phyloP scores from a whole-genome alignment of 2,888 invertebrate species.

The Tachina fera region DNA sequence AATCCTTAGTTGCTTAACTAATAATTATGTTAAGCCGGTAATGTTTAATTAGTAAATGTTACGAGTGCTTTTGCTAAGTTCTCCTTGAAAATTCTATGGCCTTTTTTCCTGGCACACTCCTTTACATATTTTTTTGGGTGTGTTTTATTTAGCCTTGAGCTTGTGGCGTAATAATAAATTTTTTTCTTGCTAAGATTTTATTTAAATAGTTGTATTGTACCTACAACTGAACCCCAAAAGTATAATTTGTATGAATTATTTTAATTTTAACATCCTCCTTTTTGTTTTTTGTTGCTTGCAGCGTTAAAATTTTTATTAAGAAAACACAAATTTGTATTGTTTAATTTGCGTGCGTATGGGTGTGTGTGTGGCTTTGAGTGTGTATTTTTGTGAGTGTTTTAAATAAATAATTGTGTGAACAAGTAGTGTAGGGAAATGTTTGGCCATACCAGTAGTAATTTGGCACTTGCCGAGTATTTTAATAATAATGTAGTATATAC shows the following conservation, averaged over 20 bases:
- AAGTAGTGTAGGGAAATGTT: not conserved
- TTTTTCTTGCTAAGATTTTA: slow-evolving; percentile 31
- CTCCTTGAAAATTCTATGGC: not conserved
- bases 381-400: not conserved
- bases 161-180: slow-evolving; percentile 13
- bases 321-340: not conserved
- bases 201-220: slow-evolving; percentile 21
- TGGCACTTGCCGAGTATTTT: not conserved
- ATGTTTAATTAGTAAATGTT: not conserved
- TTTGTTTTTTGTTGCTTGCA: slow-evolving; percentile 32
- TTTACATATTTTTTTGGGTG: not conserved
- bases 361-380: not conserved
- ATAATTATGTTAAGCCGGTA: not conserved
- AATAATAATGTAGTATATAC: not conserved
- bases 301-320: slow-evolving; percentile 24
- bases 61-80: not conserved
- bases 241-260: slow-evolving; percentile 38
- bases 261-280: slow-evolving; percentile 18
- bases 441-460: slow-evolving; percentile 7
- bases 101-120: not conserved
- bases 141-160: not conserved
- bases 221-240: slow-evolving; percentile 38
- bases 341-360: not conserved
- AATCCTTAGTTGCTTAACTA: not conserved
- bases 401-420: slow-evolving; percentile 17